Base-by-base conservation (phyloP, 2,888 invertebrate species). In the Dicranocentrus wangi region DNA sequence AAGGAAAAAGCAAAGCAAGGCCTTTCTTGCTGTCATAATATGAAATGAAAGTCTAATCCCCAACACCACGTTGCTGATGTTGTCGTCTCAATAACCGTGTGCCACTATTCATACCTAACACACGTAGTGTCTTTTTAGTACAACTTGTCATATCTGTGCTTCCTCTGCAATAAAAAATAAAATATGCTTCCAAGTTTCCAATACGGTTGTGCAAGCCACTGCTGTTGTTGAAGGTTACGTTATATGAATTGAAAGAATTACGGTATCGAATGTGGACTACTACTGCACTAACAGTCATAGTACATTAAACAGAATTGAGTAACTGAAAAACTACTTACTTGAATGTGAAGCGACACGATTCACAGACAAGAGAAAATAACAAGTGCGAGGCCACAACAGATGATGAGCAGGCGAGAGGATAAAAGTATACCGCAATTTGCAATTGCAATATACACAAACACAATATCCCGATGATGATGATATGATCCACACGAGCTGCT, bases 351-450 rank as follows among this genome's bases (percentile, higher is more conserved):
- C 32, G 32, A 32, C 32, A 32, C 32, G 32, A 47, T n/a, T 47
- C 60, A n/a, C 58, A 43, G 65, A 73, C 73, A 73, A 15, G 63
- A 73, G 47, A 53, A 65, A 47, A 27, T 58, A 65, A 75, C 75
- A 65, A 65, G 55, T 75, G 55, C 75, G 75, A 66, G 75, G 75
- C 75, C 75, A 66, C 53, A 61, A 43, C 71, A 72, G 71, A 72
- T 72, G 71, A 47, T 72, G 43, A 19, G 61, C 47, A 47, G 47
- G n/a, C 13, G 47, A 60, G 32, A 32, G 27, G 28, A 27, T 60
- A 13, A 55, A 55, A 55, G 55, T 55, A 25, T 55, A 25, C 55
- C 55, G 55, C 55, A 25, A 55, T 60, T 60, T 60, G 60, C 28
- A 60, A 23, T 55, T 8, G 23, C n/a, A 51, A n/a, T 2, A 17